A percentile compares a stretch with the other conserved stretches of the same genome.
These are phyloP conservation scores for Datnioides undecimradiatus DNA, from an alignment of 2,113 vertebrate genomes.

Conservation along the genomic window DNA sequence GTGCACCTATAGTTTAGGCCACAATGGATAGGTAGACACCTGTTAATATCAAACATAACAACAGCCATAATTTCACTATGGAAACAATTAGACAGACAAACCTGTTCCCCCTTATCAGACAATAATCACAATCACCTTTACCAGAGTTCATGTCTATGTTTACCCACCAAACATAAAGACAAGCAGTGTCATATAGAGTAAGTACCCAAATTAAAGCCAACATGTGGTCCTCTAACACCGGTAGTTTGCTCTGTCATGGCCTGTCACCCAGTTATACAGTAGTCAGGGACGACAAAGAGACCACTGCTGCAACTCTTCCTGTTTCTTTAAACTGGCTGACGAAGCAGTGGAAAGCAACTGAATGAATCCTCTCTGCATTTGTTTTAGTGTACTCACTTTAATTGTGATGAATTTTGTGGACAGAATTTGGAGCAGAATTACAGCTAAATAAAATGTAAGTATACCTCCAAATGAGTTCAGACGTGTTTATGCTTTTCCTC, in stretches of 20 bases:
- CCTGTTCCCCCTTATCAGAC: conserved; percentile 23
- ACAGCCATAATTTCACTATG: conserved; percentile 1
- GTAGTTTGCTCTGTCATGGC: conserved; percentile 35
- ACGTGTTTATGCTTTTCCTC: not conserved
- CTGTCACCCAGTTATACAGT: conserved; percentile 41
- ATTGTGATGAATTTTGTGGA: not conserved
- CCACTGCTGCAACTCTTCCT: conserved; percentile 42
- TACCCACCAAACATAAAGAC: conserved; percentile 41
- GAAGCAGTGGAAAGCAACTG: not conserved
- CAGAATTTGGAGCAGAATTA: not conserved
- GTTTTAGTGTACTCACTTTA: not conserved
- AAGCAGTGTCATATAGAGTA: not conserved
- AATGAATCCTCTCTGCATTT: not conserved
- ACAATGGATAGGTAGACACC: too few species aligned
- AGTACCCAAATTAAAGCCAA: conserved; percentile 35
- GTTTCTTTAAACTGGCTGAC: conserved; percentile 23
- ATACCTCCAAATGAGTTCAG: not conserved
- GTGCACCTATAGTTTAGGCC: not conserved
- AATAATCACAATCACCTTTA: conserved; percentile 14
- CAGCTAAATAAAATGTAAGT: conserved; percentile 45
- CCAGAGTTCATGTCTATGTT: conserved; percentile 27
- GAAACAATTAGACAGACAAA: conserved; percentile 15
- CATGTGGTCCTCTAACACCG: not conserved
- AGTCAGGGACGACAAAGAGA: conserved; percentile 23
- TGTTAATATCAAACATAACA: not conserved